Conservation (phyloP, 2,797 vertebrate genomes). For the Acipenser oxyrinchus region DNA sequence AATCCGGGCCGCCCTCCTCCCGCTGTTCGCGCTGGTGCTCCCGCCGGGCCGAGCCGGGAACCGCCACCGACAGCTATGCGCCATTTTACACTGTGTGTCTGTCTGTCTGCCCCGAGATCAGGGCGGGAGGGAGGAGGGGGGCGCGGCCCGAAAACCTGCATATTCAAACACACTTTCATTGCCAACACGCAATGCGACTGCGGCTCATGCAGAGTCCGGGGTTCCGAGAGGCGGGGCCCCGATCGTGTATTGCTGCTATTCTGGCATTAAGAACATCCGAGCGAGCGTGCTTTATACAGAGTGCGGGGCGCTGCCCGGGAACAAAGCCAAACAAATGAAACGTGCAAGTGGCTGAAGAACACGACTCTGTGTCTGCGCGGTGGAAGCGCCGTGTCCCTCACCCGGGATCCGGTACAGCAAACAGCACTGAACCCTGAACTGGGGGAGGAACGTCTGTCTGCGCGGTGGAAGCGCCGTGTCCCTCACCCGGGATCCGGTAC, state of each 20-base stretch:
- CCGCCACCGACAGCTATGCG: constrained; percentile 99
- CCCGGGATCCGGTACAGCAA: no score
- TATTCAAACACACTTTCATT: constrained; percentile 58
- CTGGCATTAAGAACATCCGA: constrained; percentile 36
- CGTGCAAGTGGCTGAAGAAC: no score
- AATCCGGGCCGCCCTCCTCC: constrained; percentile 74
- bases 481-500: no score
- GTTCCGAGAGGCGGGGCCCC: constrained; percentile 48
- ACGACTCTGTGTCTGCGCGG: no score
- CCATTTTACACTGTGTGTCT: constrained; percentile 99
- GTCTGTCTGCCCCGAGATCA: constrained; percentile 91
- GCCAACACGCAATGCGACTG: constrained; percentile 34
- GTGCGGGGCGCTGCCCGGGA: constrained; percentile 65
- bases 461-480: background rate
- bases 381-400: background rate
- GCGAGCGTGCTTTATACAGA: constrained; percentile 45
- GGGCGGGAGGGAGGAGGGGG: no score
- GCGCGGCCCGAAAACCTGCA: constrained; percentile 70
- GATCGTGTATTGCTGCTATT: constrained; percentile 53
- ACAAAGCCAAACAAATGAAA: constrained; percentile 24
- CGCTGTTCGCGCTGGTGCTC: constrained; percentile 81
- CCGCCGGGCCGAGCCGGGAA: constrained; percentile 98
- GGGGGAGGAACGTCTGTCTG: no score
- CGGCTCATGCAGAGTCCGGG: constrained; percentile 63
- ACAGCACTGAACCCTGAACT: no score